Evolutionary conservation across 2,888 invertebrate genomes (phyloP), one percentile per base, ranked within the genome.

Genomic region (Cerceris ruficornis): DNA sequence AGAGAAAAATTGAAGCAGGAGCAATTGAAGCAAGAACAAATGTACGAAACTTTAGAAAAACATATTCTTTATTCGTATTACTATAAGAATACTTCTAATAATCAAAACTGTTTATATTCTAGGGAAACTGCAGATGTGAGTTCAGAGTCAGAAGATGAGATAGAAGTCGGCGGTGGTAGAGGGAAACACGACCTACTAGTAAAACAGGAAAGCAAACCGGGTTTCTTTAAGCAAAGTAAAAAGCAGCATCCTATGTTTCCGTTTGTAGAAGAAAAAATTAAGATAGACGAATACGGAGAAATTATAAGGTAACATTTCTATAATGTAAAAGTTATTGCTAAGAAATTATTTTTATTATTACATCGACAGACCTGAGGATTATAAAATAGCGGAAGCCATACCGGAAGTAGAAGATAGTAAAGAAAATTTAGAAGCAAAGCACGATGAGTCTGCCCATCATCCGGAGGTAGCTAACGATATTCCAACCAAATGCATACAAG

Each of bases 211-310:
- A 95, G 94, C 60, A 95, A 93, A 85, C 94, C 94, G 84, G 97
- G 97, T 69, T 97, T 97, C 90, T 98, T 97, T 91, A 98, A 98
- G 91, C 96, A 95, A 2, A 96, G 95, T 69, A 97, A 98, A 93
- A 97, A 98, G 70, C 97, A 98, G 87, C 97, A 98, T 92, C 98
- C 98, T 0, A 99, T 99, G 97, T 99, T 97, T 93, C 99, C 99
- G 0, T 97, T 96, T 90, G 95, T 96, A 59, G 99, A 99, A 91
- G 98, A 98, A 77, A 96, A 98, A 90, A 94, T 98, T 42, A 95
- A 98, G 91, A 95, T 95, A 89, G 99, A 99, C 88, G 99, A 99
- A 91, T 99, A 99, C 90, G 99, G 99, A 0, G 99, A 99, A 93
- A 95, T 98, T 55, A 97, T 99, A 69, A 94, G 94, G 94, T 95